Base-by-base conservation (phyloP, 2,113 vertebrate genomes). In the Charadrius vociferus region DNA sequence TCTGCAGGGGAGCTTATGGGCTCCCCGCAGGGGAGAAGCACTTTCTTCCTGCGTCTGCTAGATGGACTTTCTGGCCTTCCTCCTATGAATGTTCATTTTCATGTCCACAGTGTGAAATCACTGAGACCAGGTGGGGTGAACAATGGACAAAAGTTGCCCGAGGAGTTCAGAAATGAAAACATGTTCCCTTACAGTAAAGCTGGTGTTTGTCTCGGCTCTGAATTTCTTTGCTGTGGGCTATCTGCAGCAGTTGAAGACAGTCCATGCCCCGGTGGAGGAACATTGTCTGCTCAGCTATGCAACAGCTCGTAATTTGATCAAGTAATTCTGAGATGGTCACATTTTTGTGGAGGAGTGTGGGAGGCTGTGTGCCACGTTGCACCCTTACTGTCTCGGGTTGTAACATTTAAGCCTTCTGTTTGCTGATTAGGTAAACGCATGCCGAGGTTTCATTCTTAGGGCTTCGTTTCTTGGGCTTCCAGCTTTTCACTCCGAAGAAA, bases 311-410 rank as follows among this genome's bases (percentile, higher is more conserved):
- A 93, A 89, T 95, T 81, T 88, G 95, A 94, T 87, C 67, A 29
- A 41, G 58, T 73, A 70, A 53, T 84, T 92, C 72, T 66, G 62
- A 86, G 65, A 50, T 56, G 50, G 73, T 50, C 12, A 9, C 90
- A 96, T 96, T 95, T 91, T 96, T 97, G 94, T 90, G 81, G 94
- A 67, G 1, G 14, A 73, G 52, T 7, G 77, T 97, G 66, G 82
- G 82, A 87, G 49, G 80, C 75, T 84, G 30, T 22, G 34, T 1
- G 43, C 73, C 77, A 77, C 5, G 30, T 89, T 0, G 1, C n/a
- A 78, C 61, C 24, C 79, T 67, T 43, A 29, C 36, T 67, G 52
- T 56, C 92, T 83, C 1, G 3, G 52, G 13, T 80, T 93, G 93
- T 88, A 59, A 85, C 17, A 36, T 77, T 83, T 85, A 39, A 90